These are phyloP conservation scores for Microcaecilia unicolor DNA, from an alignment of 2,797 vertebrate genomes.

Conservation along the genomic window DNA sequence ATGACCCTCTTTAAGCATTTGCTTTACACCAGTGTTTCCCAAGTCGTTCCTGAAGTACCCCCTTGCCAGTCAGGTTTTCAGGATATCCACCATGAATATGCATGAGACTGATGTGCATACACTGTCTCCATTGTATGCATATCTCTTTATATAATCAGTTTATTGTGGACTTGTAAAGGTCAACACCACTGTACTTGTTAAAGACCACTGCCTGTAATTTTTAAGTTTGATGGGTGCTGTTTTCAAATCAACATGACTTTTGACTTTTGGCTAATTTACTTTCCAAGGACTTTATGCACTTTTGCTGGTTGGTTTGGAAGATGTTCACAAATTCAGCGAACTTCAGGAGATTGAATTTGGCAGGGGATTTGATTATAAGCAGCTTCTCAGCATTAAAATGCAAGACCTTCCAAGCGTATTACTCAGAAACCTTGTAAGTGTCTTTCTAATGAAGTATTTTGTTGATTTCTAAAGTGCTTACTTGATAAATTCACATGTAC, in stretches of 20 bases:
- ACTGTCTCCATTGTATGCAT: too few species aligned
- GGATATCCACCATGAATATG: too few species aligned
- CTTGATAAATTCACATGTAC: not conserved
- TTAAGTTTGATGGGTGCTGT: not conserved
- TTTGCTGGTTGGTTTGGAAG: slow-evolving; percentile 66
- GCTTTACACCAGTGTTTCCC: too few species aligned
- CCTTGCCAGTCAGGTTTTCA: too few species aligned
- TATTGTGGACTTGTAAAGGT: too few species aligned
- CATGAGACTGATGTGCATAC: too few species aligned
- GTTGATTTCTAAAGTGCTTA: too few species aligned
- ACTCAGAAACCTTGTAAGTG: slow-evolving; percentile 72
- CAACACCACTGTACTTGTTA: too few species aligned
- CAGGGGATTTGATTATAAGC: slow-evolving; percentile 66
- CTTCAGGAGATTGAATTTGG: slow-evolving; percentile 80
- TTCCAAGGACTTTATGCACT: slow-evolving; percentile 64
- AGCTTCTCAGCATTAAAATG: slow-evolving; percentile 64
- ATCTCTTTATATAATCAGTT: too few species aligned
- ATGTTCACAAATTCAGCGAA: slow-evolving; percentile 37
- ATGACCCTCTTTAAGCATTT: too few species aligned
- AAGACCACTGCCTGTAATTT: not conserved
- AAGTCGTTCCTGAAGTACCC: too few species aligned
- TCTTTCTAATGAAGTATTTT: not conserved
- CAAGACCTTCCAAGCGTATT: slow-evolving; percentile 52
- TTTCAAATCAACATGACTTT: not conserved
- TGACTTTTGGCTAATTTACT: not conserved